Base-by-base conservation (phyloP, 2,888 invertebrate species). In the Trichogramma dendrolimi region DNA sequence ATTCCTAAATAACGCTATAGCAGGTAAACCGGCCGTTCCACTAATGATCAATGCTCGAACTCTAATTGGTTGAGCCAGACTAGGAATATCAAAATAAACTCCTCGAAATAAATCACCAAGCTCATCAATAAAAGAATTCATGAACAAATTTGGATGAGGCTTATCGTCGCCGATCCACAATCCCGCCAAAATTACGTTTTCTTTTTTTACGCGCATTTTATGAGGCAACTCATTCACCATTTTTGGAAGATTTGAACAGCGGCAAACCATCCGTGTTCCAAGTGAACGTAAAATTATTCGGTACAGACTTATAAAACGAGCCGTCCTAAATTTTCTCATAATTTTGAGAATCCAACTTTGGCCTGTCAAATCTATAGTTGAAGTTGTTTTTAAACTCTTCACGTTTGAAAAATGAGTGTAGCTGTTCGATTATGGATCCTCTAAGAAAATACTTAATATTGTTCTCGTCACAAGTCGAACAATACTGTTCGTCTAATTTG, bases 321-420 rank as follows among this genome's bases (percentile, higher is more conserved):
- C 67, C 67, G 49, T 66, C 66, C 41, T 61, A 66, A 11, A 66
- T 66, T 39, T 67, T 66, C 47, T 67, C 64, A 8, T 55, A 58
- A 61, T 63, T 63, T 7, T 51, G 27, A 11, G 49, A 46, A 44
- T 60, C 54, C 48, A 10, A 10, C 48, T 63, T 66, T 38, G 48
- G 40, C 43, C 64, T 48, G 11, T 56, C 55, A 43, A 61, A 63
- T n/a, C 63, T 58, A 38, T 42, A n/a, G n/a, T 59, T 48, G 8
- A 67, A 42, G 10, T 10, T 10, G 8, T 46, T n/a, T n/a, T 2
- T 10, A 46, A 46, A 46, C n/a, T 46, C n/a, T 46, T 8, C 10
- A 8, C 46, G 8, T 46, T 46, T 46, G n/a, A 46, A 46, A 8
- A 46, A 10, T n/a, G 46, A 46, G n/a, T 10, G n/a, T 46, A 46